Evolutionary conservation across 2,113 vertebrate species (phyloP), one percentile per base, ranked within the genome.

Genomic region (Turnix velox): DNA sequence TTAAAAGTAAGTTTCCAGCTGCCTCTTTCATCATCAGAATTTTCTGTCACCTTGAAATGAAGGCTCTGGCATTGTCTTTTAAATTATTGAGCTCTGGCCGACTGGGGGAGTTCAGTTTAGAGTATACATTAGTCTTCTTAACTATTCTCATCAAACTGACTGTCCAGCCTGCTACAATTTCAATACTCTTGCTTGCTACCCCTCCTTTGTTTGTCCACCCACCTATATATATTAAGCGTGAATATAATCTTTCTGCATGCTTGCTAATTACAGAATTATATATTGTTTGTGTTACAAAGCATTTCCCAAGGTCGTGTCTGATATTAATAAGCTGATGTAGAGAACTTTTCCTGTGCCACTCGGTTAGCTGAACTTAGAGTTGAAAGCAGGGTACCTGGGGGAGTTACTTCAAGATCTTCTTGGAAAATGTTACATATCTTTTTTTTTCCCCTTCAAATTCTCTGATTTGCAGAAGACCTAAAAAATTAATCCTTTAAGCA

Each of bases 21-120:
- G 80, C 75, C 62, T 95, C 95, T 97, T 96, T 97, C 90, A 92
- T 97, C 91, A 96, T 94, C 78, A 72, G 55, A 90, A 95, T 96
- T 94, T 95, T 93, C 89, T 97, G 83, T 98, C 97, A 97, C 97
- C 97, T 98, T 98, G 94, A 98, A 96, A 93, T 95, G 92, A 96
- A 92, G 59, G 68, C 27, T 88, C 84, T 81, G 68, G 71, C 88
- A 71, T 96, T 97, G 97, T 97, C 97, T 97, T 95, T 97, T 96
- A 96, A 97, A 94, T 96, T 96, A 93, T 84, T 92, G 95, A 97
- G 68, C 43, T 3, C 88, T 88, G 93, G 82, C 93, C 35, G 16
- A 74, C 51, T 79, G 66, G 74, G 77, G 88, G 88, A 94, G 94
- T 92, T 94, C 92, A 89, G 78, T 94, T 87, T 96, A 96, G 93